phyloP scores from a whole-genome alignment of 2,888 invertebrate species.

The Lamproptera curius region DNA sequence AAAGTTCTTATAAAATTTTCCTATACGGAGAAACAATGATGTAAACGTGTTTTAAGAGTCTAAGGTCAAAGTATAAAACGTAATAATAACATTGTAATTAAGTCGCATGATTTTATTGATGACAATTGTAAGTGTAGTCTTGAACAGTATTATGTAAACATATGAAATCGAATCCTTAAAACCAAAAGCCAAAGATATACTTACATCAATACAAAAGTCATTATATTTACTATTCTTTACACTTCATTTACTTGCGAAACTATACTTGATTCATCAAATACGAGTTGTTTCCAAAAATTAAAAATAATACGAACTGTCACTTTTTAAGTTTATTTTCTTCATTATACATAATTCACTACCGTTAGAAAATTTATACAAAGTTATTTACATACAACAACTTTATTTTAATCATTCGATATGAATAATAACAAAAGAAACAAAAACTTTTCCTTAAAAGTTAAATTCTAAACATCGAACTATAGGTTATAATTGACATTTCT shows the following conservation, averaged over 20 bases:
- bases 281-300: neutral
- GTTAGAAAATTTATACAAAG: neutral
- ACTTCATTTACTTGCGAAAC: neutral
- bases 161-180: neutral
- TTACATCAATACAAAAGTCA: neutral
- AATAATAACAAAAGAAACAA: neutral
- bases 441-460: constrained; percentile 16
- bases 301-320: constrained; percentile 11
- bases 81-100: constrained; percentile 7
- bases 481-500: constrained; percentile 20
- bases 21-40: neutral
- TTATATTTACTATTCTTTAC: neutral
- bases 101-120: constrained; percentile 4
- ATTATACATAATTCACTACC: neutral
- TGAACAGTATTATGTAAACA: constrained; percentile 19
- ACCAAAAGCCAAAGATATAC: neutral
- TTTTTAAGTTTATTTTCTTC: constrained; percentile 3
- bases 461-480: constrained; percentile 12
- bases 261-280: constrained; percentile 1
- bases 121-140: constrained; percentile 6
- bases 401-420: neutral
- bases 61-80: constrained; percentile 9
- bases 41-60: neutral
- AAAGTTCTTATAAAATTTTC: neutral
- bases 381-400: neutral